Evolutionary conservation across 2,113 vertebrate species (phyloP).

Genomic region (Electrona antarctica): DNA sequence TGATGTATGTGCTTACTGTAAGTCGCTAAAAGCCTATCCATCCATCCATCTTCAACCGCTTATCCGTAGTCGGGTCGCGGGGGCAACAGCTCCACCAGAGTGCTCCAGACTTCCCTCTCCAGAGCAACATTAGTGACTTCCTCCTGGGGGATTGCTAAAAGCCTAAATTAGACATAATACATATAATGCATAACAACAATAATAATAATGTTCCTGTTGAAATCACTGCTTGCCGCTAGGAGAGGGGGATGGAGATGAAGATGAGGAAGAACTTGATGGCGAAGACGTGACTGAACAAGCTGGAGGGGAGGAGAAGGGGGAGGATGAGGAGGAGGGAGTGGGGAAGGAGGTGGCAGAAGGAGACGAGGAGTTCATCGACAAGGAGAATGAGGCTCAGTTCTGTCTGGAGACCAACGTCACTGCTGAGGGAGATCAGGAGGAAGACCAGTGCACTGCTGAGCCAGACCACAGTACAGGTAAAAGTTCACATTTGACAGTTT

Average conservation of each 20-base stretch:
- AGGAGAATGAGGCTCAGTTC: slow-evolving; percentile 88
- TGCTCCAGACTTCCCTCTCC: too few species aligned
- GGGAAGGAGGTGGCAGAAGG: slow-evolving; percentile 4
- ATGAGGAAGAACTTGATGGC: not conserved
- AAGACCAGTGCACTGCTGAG: not conserved
- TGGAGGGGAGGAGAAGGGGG: slow-evolving; percentile 57
- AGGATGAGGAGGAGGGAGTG: slow-evolving; percentile 6
- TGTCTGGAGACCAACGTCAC: slow-evolving; percentile 91
- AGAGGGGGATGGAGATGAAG: slow-evolving; percentile 28
- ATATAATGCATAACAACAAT: too few species aligned
- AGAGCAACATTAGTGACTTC: too few species aligned
- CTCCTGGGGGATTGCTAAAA: too few species aligned
- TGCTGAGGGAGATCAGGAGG: slow-evolving; percentile 64
- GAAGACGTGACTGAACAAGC: slow-evolving; percentile 68
- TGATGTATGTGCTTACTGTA: too few species aligned
- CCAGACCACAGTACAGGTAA: slow-evolving; percentile 48
- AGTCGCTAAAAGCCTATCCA: too few species aligned
- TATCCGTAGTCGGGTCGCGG: too few species aligned
- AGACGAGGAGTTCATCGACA: slow-evolving; percentile 85
- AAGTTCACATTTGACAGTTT: too few species aligned
- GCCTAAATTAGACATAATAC: too few species aligned
- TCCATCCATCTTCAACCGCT: too few species aligned
- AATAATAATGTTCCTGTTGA: too few species aligned
- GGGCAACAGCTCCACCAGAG: too few species aligned
- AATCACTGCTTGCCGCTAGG: slow-evolving; percentile 20